Base-by-base conservation (phyloP, 2,797 vertebrate species). In the Gadopsis bispinosus region DNA sequence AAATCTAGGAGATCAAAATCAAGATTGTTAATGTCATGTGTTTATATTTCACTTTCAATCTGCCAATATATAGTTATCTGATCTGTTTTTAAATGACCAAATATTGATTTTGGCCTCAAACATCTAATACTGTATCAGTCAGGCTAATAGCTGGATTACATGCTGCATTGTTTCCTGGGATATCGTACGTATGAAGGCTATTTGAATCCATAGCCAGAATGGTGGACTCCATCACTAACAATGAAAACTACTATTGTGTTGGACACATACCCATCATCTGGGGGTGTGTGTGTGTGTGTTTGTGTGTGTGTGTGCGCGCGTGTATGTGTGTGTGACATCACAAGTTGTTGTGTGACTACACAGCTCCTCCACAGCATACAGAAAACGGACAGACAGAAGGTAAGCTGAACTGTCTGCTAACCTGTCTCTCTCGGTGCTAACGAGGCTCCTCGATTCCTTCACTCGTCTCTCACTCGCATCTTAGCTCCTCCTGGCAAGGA, bases 311-410 rank as follows among this genome's bases (percentile, higher is more conserved):
- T 51, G 37, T 56, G 61, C 19, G 61, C 6, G 7, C 29, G 12
- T 37, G 14, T 60, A 9, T 63, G 41, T 66, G 62, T 50, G 64
- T 60, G 65, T 79, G 73, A 81, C 75, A 55, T 83, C 83, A 85
- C 39, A 3, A n/a, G 61, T 66, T 48, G 45, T 73, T 69, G 74
- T 81, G 66, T 77, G 69, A 39, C 47, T 47, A 62, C 69, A 58
- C 58, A 35, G 26, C 0, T 5, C 66, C 75, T 56, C 83, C 66
- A 62, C 81, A 77, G 62, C 68, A 47, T 83, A 77, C 72, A 13
- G 50, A 50, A 80, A 80, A 68, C 79, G 82, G 73, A 81, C 56
- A 17, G 61, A 80, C 72, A 72, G 72, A 26, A 60, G 69, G 69
- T 26, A 60, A 67, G 35, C 55, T 64, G 51, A 51, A 66, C 69